Conservation (phyloP, 2,888 invertebrate species). For the Helicoverpa assulta region DNA sequence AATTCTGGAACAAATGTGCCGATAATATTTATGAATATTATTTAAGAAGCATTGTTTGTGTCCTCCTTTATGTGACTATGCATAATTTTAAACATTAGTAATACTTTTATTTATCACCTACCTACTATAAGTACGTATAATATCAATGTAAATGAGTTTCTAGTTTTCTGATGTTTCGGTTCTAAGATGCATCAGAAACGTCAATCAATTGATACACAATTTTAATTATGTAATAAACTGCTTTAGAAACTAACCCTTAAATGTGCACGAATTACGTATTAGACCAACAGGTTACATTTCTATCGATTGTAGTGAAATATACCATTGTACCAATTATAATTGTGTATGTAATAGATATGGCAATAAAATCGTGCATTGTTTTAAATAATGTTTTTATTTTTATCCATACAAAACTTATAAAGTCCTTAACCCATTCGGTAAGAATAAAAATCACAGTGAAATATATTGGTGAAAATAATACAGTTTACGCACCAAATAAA, state of each 20-base stretch:
- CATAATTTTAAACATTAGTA: conserved; percentile 80
- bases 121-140: conserved; percentile 70
- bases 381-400: conserved; percentile 70
- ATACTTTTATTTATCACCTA: conserved; percentile 80
- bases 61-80: conserved; percentile 77
- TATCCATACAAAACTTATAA: conserved; percentile 53
- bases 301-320: conserved; percentile 63
- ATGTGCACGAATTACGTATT: conserved; percentile 62
- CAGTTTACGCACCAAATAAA: conserved; percentile 41
- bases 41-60: conserved; percentile 70
- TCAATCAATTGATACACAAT: conserved; percentile 86
- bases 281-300: conserved; percentile 48
- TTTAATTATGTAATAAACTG: conserved; percentile 75
- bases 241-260: conserved; percentile 66
- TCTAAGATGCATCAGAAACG: conserved; percentile 82
- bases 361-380: conserved; percentile 87
- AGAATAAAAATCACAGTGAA: conserved; percentile 59
- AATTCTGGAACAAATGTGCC: conserved; percentile 65
- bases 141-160: conserved; percentile 73
- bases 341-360: conserved; percentile 88
- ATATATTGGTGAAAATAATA: conserved; percentile 45
- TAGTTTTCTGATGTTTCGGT: conserved; percentile 79
- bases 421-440: conserved; percentile 50
- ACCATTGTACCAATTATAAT: conserved; percentile 83
- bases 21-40: conserved; percentile 69